A percentile compares a stretch with the other conserved stretches of the same genome.
These are phyloP conservation scores for Hoplostethus mediterraneus DNA, from an alignment of 2,797 vertebrate genomes.

Conservation along the genomic window DNA sequence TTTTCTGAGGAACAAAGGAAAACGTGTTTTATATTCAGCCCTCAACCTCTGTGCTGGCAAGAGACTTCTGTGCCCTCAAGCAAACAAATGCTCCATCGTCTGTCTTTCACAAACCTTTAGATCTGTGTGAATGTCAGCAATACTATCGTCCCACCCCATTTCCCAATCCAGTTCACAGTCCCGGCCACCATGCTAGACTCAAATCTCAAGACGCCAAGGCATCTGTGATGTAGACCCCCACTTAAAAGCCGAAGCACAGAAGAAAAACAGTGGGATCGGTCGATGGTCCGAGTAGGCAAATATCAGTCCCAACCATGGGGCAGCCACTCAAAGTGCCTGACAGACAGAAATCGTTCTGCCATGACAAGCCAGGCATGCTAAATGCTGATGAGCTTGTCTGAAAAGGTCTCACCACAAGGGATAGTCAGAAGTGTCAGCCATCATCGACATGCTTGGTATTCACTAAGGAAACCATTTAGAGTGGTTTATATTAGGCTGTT, in stretches of 20 bases:
- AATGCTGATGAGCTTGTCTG: slow-evolving; percentile 80
- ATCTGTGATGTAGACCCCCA: slow-evolving; percentile 53
- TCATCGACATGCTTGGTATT: slow-evolving; percentile 61
- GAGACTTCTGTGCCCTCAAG: slow-evolving; percentile 75
- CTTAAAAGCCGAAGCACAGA: slow-evolving; percentile 66
- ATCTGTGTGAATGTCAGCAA: slow-evolving; percentile 83
- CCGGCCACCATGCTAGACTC: slow-evolving; percentile 47
- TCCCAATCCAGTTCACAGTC: slow-evolving; percentile 54
- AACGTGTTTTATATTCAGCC: slow-evolving; percentile 73
- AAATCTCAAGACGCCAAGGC: slow-evolving; percentile 72
- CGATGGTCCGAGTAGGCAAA: slow-evolving; percentile 79
- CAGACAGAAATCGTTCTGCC: slow-evolving; percentile 75
- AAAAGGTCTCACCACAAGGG: slow-evolving; percentile 83
- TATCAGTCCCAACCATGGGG: slow-evolving; percentile 77
- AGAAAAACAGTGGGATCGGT: slow-evolving; percentile 72
- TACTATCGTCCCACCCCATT: slow-evolving; percentile 60
- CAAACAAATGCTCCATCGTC: slow-evolving; percentile 83
- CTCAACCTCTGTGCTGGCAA: slow-evolving; percentile 65
- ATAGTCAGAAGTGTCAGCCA: slow-evolving; percentile 66
- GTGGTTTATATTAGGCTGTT: background rate
- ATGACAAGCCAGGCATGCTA: slow-evolving; percentile 69
- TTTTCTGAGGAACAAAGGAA: slow-evolving; percentile 55
- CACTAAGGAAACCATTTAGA: slow-evolving; percentile 25
- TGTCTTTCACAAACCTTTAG: slow-evolving; percentile 78
- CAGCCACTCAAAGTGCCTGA: slow-evolving; percentile 73